Percentiles rank a stretch among this genome's conserved stretches.
These are phyloP conservation scores for Trichacis sp. DNA, from an alignment of 2,888 invertebrate species.

Conservation along the genomic window DNA sequence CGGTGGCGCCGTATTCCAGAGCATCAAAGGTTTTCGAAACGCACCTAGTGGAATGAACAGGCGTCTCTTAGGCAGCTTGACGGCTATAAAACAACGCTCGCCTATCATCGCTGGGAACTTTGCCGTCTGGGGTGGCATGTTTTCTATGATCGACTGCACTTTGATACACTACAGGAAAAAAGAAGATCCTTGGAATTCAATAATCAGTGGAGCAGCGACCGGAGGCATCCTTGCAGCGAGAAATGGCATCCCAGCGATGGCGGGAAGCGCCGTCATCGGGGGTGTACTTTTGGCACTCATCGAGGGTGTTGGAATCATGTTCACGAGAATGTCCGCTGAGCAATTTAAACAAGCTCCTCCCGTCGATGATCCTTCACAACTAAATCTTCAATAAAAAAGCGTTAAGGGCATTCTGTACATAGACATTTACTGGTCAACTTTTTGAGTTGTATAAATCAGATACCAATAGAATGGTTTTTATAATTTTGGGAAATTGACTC, in stretches of 20 bases:
- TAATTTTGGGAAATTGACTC: too few species aligned
- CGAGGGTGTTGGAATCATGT: slow-evolving; percentile 96
- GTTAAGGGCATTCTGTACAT: too few species aligned
- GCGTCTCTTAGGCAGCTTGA: slow-evolving; percentile 82
- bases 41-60: slow-evolving; percentile 88
- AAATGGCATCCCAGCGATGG: slow-evolving; percentile 90
- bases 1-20: slow-evolving; percentile 98
- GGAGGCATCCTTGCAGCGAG: slow-evolving; percentile 97
- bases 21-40: slow-evolving; percentile 96
- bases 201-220: slow-evolving; percentile 94
- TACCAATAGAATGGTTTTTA: too few species aligned
- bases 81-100: slow-evolving; percentile 87
- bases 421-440: too few species aligned
- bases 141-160: slow-evolving; percentile 97
- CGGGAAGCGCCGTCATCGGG: slow-evolving; percentile 95
- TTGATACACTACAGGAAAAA: slow-evolving; percentile 92
- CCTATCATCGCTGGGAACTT: slow-evolving; percentile 96
- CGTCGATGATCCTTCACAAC: slow-evolving; percentile 81
- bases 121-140: slow-evolving; percentile 99
- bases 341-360: slow-evolving; percentile 89
- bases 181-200: slow-evolving; percentile 98
- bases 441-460: too few species aligned
- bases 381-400: slow-evolving; percentile 73
- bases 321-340: slow-evolving; percentile 91
- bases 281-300: slow-evolving; percentile 95